phyloP scores from a whole-genome alignment of 2,888 invertebrate genomes.

The Hydrotaea diabolus region DNA sequence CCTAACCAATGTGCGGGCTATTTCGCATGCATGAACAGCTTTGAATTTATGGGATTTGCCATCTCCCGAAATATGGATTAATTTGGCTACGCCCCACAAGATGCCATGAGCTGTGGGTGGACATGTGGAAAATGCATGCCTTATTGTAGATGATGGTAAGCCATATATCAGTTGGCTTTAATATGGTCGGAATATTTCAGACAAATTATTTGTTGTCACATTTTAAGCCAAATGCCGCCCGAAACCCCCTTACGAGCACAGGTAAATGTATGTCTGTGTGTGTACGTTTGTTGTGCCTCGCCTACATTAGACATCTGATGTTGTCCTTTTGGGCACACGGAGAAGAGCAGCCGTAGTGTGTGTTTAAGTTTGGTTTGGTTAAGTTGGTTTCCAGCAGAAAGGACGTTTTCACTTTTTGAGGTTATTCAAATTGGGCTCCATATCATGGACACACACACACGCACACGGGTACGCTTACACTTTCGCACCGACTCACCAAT shows the following conservation, averaged over 20 bases:
- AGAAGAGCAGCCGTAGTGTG: conserved; percentile 44
- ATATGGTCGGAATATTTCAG: conserved; percentile 35
- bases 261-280: neutral
- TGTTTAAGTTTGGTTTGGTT: conserved; percentile 33
- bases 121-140: neutral
- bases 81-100: conserved; percentile 4
- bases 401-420: conserved; percentile 39
- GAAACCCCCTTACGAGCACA: neutral
- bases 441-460: neutral
- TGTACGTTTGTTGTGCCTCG: neutral
- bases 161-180: conserved; percentile 43
- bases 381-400: conserved; percentile 16
- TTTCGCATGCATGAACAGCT: too few relatives aligned
- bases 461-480: neutral
- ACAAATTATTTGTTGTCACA: conserved; percentile 34
- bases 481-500: neutral
- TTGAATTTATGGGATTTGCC: too few relatives aligned
- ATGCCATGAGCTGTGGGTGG: conserved; percentile 3
- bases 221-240: conserved; percentile 33
- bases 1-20: too few relatives aligned
- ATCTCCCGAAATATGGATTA: neutral
- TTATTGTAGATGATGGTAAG: neutral
- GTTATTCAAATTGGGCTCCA: conserved; percentile 38
- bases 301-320: conserved; percentile 30
- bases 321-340: neutral